These are phyloP conservation scores for Glaucidium brasilianum DNA, from an alignment of 2,113 vertebrate genomes.

Conservation along the genomic window DNA sequence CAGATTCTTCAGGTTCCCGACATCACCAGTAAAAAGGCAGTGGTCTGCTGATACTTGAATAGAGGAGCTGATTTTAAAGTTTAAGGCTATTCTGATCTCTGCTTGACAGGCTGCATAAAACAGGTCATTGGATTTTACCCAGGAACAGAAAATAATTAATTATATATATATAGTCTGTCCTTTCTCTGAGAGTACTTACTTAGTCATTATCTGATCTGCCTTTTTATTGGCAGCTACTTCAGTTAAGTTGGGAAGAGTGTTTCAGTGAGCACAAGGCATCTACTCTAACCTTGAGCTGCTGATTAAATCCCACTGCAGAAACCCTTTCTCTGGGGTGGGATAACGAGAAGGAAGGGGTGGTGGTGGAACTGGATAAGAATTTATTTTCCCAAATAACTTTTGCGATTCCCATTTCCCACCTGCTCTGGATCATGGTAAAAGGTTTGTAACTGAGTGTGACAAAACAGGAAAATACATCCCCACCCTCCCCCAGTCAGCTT, in stretches of 20 bases:
- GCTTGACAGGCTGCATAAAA: background rate
- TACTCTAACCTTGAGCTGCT: constrained; percentile 3
- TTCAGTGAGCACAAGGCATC: background rate
- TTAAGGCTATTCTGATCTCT: background rate
- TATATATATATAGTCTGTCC: background rate
- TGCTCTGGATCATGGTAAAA: background rate
- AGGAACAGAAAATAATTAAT: background rate
- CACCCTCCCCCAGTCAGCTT: background rate
- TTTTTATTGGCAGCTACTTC: constrained; percentile 10
- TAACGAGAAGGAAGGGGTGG: background rate
- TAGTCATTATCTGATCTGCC: background rate
- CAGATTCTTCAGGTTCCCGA: background rate
- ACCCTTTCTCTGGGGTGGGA: background rate
- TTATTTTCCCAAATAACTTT: background rate
- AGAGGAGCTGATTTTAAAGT: background rate
- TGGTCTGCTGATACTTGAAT: background rate
- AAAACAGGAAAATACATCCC: background rate
- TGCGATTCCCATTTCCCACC: background rate
- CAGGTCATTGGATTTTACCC: background rate
- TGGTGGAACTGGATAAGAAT: background rate
- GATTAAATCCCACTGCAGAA: background rate
- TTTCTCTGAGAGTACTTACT: background rate
- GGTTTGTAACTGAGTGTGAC: background rate
- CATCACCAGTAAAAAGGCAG: background rate
- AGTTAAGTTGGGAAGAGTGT: background rate